Percentiles rank a stretch among this genome's conserved stretches.
Evolutionary conservation across 2,797 vertebrate genomes (phyloP).

Genomic region (Tragopan temminckii): DNA sequence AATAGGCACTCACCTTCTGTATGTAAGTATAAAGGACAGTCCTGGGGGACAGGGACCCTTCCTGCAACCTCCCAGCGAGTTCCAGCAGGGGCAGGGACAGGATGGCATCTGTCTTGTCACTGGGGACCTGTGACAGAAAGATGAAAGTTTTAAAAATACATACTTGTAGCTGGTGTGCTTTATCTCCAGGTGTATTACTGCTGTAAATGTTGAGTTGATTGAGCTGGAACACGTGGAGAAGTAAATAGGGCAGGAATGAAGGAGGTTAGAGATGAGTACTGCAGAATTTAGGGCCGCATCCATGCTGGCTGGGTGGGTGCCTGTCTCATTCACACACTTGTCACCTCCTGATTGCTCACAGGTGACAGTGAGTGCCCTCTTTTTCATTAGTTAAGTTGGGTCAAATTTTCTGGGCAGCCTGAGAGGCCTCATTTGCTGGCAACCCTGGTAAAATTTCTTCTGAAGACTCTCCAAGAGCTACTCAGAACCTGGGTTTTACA

Average conservation of each 20-base stretch:
- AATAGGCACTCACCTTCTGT: constrained; percentile 81
- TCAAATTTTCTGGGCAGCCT: neutral
- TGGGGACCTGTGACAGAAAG: constrained; percentile 76
- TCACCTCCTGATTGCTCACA: neutral
- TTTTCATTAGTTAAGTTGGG: neutral
- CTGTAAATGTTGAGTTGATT: neutral
- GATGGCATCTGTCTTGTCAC: constrained; percentile 69
- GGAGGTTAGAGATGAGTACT: neutral
- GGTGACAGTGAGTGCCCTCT: neutral
- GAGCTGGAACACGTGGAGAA: neutral
- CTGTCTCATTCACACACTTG: neutral
- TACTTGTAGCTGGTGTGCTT: neutral
- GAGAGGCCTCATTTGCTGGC: neutral
- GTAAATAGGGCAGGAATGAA: neutral
- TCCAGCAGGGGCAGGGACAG: constrained; percentile 82
- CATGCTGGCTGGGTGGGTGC: neutral
- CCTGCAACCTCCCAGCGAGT: constrained; percentile 75
- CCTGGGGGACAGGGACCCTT: constrained; percentile 81
- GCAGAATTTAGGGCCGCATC: neutral
- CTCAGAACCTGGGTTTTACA: neutral
- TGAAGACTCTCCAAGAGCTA: neutral
- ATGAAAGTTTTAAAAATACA: neutral
- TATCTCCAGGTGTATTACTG: neutral
- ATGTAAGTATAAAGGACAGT: constrained; percentile 86
- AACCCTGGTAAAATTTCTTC: neutral